Percentiles rank a stretch among this genome's conserved stretches.
These are phyloP conservation scores for Calcarius ornatus DNA, from an alignment of 2,113 vertebrate species.

Conservation along the genomic window DNA sequence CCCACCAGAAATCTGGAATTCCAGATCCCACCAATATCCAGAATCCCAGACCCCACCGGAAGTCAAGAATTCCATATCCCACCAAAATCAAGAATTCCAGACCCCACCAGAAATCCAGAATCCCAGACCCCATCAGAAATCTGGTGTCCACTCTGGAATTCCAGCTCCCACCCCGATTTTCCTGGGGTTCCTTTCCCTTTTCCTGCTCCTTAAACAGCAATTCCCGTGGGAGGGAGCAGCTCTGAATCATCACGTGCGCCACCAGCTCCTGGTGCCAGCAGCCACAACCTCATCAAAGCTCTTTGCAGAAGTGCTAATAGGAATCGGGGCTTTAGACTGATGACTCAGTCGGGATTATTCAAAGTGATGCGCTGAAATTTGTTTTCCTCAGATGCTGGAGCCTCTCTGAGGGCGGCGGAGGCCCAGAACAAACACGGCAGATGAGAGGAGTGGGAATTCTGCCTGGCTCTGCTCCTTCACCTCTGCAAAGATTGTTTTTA, in stretches of 20 bases:
- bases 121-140: neutral
- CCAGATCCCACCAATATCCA: too few species aligned
- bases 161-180: neutral
- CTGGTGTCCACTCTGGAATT: too few species aligned
- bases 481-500: constrained; percentile 36
- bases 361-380: constrained; percentile 37
- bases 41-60: too few species aligned
- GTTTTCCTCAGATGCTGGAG: constrained; percentile 33
- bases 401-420: neutral
- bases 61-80: too few species aligned
- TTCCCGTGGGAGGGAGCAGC: neutral
- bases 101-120: too few species aligned
- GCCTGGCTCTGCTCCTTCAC: neutral
- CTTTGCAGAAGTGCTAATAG: constrained; percentile 59
- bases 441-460: constrained; percentile 16
- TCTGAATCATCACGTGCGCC: neutral
- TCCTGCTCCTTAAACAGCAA: neutral
- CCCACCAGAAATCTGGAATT: too few species aligned
- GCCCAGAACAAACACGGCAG: constrained; percentile 26
- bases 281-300: constrained; percentile 62
- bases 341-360: constrained; percentile 54
- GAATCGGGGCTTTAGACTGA: constrained; percentile 59
- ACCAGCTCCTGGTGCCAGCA: constrained; percentile 16
- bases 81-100: too few species aligned
- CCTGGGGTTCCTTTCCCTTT: neutral